Evolutionary conservation across 2,888 invertebrate species (phyloP), one percentile per base, ranked within the genome.

Genomic region (Cantharis lateralis): DNA sequence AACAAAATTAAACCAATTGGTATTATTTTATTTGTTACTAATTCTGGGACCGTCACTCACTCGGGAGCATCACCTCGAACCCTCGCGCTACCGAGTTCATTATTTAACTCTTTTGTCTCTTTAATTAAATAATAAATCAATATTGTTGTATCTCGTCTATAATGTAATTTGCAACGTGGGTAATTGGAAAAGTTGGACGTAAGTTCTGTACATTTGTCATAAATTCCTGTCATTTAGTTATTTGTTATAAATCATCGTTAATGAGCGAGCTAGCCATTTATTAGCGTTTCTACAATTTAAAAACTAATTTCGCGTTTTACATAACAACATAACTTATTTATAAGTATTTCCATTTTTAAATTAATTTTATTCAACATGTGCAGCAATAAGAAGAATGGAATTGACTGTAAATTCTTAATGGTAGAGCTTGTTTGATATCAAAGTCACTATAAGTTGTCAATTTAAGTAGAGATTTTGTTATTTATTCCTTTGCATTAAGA

Each of bases 401-500:
- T 61, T 73, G 75, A 75, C 76, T 76, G 76, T 76, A 77, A 72
- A 80, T 78, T 77, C 73, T 78, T 76, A 72, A 76, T 78, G 76
- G 77, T 70, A 77, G 74, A 68, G 73, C 62, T 68, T 77, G 77
- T 74, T 73, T 68, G 75, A 73, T 74, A 77, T 80, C 80, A 79
- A 78, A 78, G 76, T 79, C 77, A 78, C 70, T 74, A 78, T 75
- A 76, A 76, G 72, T 74, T 76, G 86, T 85, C 86, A 86, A 86
- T 86, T 86, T 86, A 86, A 87, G 86, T 87, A 84, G 84, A 85
- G 83, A 83, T 83, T 82, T 77, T 78, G 85, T 87, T 86, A 87
- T 87, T 87, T 87, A 87, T 87, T 78, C 85, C 84, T 85, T 83
- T 83, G 85, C 82, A 85, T 82, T 79, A 82, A 83, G 81, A 83